These are phyloP conservation scores for Altica lythri DNA, from an alignment of 2,888 invertebrate genomes.

Conservation along the genomic window DNA sequence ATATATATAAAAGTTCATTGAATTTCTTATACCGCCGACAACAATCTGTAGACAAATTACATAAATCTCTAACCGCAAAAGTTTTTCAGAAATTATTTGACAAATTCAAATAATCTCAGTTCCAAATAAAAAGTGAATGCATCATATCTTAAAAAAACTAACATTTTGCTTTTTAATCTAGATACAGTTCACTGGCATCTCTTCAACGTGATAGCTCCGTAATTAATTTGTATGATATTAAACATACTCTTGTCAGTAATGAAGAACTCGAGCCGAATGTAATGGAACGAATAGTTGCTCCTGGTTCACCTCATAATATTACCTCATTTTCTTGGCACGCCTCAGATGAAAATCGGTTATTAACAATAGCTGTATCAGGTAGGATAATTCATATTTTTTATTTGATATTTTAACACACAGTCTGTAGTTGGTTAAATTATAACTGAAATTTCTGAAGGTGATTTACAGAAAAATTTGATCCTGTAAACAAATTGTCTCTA, in stretches of 20 bases:
- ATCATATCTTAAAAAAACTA: too few species aligned
- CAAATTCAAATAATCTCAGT: too few species aligned
- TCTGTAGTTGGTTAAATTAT: not conserved
- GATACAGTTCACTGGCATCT: constrained; percentile 77
- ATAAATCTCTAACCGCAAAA: too few species aligned
- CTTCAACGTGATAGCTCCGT: constrained; percentile 78
- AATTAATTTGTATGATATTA: constrained; percentile 85
- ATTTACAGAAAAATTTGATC: too few species aligned
- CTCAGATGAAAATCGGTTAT: constrained; percentile 74
- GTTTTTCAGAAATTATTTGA: too few species aligned
- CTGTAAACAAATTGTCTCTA: too few species aligned
- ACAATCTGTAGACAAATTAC: too few species aligned
- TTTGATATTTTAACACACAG: not conserved
- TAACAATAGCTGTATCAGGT: constrained; percentile 69
- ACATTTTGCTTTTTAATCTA: constrained; percentile 44
- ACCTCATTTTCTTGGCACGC: constrained; percentile 90
- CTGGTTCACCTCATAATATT: constrained; percentile 59
- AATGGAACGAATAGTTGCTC: constrained; percentile 69
- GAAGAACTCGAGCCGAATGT: constrained; percentile 79
- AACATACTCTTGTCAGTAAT: constrained; percentile 68
- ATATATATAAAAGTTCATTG: too few species aligned
- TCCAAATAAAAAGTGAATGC: too few species aligned
- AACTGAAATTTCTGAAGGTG: too few species aligned
- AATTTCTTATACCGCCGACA: too few species aligned
- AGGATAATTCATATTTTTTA: constrained; percentile 10